Evolutionary conservation across 2,797 vertebrate species (phyloP).

Genomic region (Merluccius polli): DNA sequence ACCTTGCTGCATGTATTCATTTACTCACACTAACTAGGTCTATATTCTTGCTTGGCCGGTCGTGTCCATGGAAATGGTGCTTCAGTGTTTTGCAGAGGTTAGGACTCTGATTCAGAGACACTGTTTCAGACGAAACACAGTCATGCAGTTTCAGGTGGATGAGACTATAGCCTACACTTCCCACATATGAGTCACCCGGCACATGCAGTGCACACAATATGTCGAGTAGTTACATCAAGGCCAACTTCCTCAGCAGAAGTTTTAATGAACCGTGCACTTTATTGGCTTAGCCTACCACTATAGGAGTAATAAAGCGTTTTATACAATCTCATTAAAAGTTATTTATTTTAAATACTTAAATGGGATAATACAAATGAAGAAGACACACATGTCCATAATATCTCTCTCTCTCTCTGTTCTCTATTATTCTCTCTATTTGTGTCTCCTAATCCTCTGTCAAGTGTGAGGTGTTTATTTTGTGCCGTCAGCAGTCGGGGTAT

Average conservation of each 20-base stretch:
- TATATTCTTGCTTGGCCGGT: no score
- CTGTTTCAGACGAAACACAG: neutral
- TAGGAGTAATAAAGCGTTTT: conserved; percentile 52
- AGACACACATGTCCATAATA: conserved; percentile 4
- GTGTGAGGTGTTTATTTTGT: conserved; percentile 67
- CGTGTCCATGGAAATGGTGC: no score
- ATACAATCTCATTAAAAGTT: conserved; percentile 62
- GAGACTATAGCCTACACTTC: neutral
- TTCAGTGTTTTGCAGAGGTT: neutral
- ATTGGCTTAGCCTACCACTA: conserved; percentile 32
- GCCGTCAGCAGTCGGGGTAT: conserved; percentile 68
- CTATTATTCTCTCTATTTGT: conserved; percentile 36
- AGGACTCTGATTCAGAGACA: neutral
- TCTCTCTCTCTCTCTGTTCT: conserved; percentile 34
- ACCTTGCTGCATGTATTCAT: no score
- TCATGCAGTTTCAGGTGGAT: neutral
- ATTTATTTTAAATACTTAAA: conserved; percentile 44
- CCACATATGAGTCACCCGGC: no score
- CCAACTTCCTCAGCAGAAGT: neutral
- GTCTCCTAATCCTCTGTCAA: conserved; percentile 67
- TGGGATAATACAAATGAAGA: conserved; percentile 43
- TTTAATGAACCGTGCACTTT: neutral
- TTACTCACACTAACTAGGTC: no score
- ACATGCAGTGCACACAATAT: neutral
- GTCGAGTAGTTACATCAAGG: neutral